Conservation (phyloP, 2,888 invertebrate species). For the Omphaloscelis lunosa region DNA sequence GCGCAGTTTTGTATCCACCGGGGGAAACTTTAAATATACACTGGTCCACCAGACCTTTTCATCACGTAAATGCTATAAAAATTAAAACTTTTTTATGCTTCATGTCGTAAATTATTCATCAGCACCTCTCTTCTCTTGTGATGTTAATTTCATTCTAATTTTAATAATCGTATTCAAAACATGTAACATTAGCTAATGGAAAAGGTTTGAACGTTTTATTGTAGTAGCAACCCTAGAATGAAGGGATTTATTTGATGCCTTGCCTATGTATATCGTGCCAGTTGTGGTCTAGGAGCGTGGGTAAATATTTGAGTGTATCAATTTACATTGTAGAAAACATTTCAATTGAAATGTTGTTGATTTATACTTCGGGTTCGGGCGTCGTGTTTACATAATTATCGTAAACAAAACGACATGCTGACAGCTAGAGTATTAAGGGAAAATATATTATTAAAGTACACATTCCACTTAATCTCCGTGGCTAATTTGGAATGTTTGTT, state of each 20-base stretch:
- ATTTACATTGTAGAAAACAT: conserved; percentile 67
- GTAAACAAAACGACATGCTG: conserved; percentile 62
- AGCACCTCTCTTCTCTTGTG: conserved; percentile 71
- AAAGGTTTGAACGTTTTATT: conserved; percentile 57
- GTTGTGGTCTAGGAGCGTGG: conserved; percentile 69
- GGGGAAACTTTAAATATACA: conserved; percentile 57
- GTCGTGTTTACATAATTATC: conserved; percentile 64
- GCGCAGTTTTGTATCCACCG: conserved; percentile 55
- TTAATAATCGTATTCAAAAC: conserved; percentile 81
- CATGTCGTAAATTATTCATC: conserved; percentile 78
- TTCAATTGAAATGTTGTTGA: conserved; percentile 68
- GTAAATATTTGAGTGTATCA: conserved; percentile 73
- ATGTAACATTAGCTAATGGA: conserved; percentile 75
- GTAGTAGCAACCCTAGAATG: conserved; percentile 49
- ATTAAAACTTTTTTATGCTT: conserved; percentile 71
- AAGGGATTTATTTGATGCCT: conserved; percentile 60
- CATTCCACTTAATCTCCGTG: conserved; percentile 66
- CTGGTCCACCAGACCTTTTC: conserved; percentile 54
- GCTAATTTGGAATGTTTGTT: conserved; percentile 81
- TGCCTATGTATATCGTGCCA: conserved; percentile 46
- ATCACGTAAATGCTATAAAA: conserved; percentile 71
- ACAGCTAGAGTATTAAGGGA: conserved; percentile 61
- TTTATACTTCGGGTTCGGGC: conserved; percentile 55
- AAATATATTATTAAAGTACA: conserved; percentile 64
- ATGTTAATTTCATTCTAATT: conserved; percentile 82